These are phyloP conservation scores for Zoanthus solanderi DNA, from an alignment of 92 coral and sea anemone genomes.

Conservation along the genomic window DNA sequence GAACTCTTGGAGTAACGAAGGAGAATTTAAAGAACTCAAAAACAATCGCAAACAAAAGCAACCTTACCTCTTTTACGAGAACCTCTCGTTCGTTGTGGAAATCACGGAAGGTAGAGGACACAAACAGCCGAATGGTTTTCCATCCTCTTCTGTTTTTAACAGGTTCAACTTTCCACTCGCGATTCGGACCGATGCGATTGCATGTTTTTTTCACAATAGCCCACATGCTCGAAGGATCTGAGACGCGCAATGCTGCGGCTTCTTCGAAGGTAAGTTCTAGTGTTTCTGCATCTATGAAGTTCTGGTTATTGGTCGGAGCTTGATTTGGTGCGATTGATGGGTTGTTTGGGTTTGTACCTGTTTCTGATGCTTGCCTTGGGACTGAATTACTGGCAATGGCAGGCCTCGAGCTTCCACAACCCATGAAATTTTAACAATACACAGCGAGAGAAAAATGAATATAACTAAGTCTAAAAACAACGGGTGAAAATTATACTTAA, in stretches of 20 bases:
- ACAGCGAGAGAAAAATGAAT: not conserved
- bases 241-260: slow-evolving; percentile 87
- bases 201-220: slow-evolving; percentile 92
- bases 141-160: slow-evolving; percentile 96
- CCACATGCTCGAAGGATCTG: slow-evolving; percentile 91
- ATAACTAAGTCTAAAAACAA: not conserved
- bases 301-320: not conserved
- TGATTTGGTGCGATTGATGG: not conserved
- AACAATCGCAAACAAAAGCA: not conserved
- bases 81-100: slow-evolving; percentile 96
- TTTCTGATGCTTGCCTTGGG: slow-evolving; percentile 42
- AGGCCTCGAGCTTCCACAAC: slow-evolving; percentile 95
- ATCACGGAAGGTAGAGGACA: slow-evolving; percentile 98
- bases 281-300: slow-evolving; percentile 4
- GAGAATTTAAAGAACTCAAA: not conserved
- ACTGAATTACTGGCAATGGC: slow-evolving; percentile 62
- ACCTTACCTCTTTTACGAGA: slow-evolving; percentile 91
- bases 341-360: not conserved
- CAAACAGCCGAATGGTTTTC: slow-evolving; percentile 97
- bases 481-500: not conserved
- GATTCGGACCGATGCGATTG: slow-evolving; percentile 51
- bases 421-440: slow-evolving; percentile 78
- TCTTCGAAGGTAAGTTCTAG: slow-evolving; percentile 78
- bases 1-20: no score
- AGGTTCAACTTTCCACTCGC: slow-evolving; percentile 87